A percentile compares a stretch with the other conserved stretches of the same genome.
These are phyloP conservation scores for Plusia festucae DNA, from an alignment of 2,888 invertebrate species.

Conservation along the genomic window DNA sequence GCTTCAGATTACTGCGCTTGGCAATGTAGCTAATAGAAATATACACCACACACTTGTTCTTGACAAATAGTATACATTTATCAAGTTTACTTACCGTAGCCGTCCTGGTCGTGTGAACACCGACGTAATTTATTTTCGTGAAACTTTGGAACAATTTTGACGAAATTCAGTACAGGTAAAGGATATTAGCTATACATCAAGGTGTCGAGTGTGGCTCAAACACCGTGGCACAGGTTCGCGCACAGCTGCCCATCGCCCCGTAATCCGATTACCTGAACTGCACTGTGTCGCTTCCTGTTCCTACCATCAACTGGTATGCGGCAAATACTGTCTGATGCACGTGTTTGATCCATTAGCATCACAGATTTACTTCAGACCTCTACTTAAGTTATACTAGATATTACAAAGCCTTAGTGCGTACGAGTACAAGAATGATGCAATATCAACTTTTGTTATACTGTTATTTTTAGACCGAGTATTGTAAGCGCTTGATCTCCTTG, in stretches of 20 bases:
- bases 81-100: constrained; percentile 57
- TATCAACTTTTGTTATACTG: not conserved
- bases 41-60: constrained; percentile 30
- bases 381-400: constrained; percentile 12
- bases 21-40: constrained; percentile 40
- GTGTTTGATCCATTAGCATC: constrained; percentile 52
- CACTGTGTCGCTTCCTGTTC: constrained; percentile 54
- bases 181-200: constrained; percentile 69
- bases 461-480: not conserved
- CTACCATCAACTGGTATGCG: constrained; percentile 49
- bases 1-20: constrained; percentile 26
- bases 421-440: not conserved
- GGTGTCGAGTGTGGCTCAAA: constrained; percentile 58
- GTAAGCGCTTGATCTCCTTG: not conserved
- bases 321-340: constrained; percentile 48
- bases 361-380: constrained; percentile 27
- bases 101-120: constrained; percentile 44
- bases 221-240: constrained; percentile 53
- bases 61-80: constrained; percentile 56
- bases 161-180: constrained; percentile 62
- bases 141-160: constrained; percentile 57
- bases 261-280: constrained; percentile 68
- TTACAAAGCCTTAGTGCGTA: constrained; percentile 9
- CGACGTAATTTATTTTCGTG: constrained; percentile 53
- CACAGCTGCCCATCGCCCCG: constrained; percentile 66